Evolutionary conservation across 2,888 invertebrate genomes (phyloP).

Genomic region (Dryocosmus kuriphilus): DNA sequence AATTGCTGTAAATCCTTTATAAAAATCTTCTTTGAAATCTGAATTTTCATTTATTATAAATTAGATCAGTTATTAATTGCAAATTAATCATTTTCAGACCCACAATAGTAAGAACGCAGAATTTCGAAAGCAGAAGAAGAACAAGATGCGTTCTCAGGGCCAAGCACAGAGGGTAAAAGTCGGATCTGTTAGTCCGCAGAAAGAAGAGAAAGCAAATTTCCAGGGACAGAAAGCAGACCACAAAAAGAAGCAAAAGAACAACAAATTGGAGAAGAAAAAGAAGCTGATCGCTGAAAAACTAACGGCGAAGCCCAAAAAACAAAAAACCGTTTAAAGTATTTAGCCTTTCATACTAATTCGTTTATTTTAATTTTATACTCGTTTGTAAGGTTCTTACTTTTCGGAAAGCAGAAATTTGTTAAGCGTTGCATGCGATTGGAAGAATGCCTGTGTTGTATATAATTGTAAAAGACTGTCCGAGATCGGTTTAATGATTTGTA

Average conservation of each 20-base stretch:
- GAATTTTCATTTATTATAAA: no score
- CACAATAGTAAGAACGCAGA: constrained; percentile 11
- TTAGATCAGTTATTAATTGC: background rate
- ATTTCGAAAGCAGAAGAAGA: constrained; percentile 51
- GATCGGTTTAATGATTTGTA: background rate
- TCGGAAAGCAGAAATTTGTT: constrained; percentile 34
- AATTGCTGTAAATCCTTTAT: constrained; percentile 60
- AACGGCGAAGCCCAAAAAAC: constrained; percentile 70
- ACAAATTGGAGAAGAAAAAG: constrained; percentile 80
- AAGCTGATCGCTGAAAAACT: constrained; percentile 80
- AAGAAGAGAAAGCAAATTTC: constrained; percentile 65
- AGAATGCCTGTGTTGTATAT: constrained; percentile 37
- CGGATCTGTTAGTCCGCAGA: constrained; percentile 39
- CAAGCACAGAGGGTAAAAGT: constrained; percentile 52
- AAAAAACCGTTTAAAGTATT: constrained; percentile 53
- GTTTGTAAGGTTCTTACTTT: constrained; percentile 17
- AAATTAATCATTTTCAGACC: background rate
- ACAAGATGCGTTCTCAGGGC: constrained; percentile 56
- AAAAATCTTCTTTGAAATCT: no score
- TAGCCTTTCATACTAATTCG: background rate
- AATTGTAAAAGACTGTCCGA: constrained; percentile 25
- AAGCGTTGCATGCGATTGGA: background rate
- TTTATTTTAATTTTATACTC: background rate
- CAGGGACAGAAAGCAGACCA: constrained; percentile 80
- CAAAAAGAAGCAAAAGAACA: constrained; percentile 80